Conservation (phyloP, 2,888 invertebrate species). For the Labia minor region DNA sequence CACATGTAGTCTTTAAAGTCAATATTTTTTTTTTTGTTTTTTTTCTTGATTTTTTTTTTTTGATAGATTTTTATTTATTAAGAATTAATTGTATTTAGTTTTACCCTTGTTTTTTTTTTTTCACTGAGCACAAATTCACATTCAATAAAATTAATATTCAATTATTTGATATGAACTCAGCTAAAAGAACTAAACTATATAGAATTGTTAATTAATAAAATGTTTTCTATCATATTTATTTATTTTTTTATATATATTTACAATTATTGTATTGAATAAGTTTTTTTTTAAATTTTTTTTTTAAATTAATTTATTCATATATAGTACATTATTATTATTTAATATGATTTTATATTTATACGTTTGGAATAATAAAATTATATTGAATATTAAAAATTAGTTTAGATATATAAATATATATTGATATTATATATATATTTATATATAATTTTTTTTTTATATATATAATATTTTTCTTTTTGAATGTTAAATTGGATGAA, state of each 20-base stretch:
- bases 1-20: neutral
- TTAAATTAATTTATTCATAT: neutral
- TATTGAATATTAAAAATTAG: conserved; percentile 8
- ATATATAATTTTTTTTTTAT: no score
- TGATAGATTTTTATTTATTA: no score
- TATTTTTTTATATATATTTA: neutral
- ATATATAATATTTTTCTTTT: no score
- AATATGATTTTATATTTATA: conserved; percentile 6
- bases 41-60: no score
- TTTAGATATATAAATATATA: neutral
- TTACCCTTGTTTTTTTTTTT: neutral
- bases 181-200: neutral
- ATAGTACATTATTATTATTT: conserved; percentile 13
- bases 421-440: no score
- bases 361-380: conserved; percentile 4
- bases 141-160: conserved; percentile 13
- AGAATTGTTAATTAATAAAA: conserved; percentile 8
- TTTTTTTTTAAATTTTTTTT: neutral
- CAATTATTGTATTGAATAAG: conserved; percentile 1
- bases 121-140: conserved; percentile 13
- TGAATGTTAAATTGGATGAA: neutral
- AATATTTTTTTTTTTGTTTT: neutral
- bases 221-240: neutral
- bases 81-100: neutral
- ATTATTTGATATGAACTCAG: conserved; percentile 13